Evolutionary conservation across 2,797 vertebrate genomes (phyloP).

Genomic region (Lithobates sylvaticus): DNA sequence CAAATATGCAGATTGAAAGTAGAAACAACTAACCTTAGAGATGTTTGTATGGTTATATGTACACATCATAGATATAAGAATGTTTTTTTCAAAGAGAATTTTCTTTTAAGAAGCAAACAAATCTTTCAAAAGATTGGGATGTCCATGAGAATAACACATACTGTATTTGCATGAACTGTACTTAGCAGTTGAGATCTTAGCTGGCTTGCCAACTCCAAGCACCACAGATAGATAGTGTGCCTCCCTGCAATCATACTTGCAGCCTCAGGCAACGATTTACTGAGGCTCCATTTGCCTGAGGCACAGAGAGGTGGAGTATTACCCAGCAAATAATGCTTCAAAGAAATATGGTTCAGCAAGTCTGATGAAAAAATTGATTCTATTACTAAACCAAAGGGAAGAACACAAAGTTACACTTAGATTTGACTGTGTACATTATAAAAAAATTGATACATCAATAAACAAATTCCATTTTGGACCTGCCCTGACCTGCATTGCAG

Average conservation of each 20-base stretch:
- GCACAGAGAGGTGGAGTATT: slow-evolving; percentile 25
- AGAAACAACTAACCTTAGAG: background rate
- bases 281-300: slow-evolving; percentile 38
- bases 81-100: background rate
- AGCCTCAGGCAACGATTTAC: slow-evolving; percentile 48
- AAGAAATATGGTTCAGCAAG: background rate
- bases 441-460: background rate
- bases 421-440: background rate
- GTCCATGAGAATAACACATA: slow-evolving; percentile 23
- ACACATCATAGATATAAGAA: background rate
- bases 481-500: too few species aligned
- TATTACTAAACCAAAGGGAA: background rate
- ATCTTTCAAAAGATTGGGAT: slow-evolving; percentile 10
- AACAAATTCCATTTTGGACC: background rate
- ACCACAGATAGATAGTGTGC: slow-evolving; percentile 17
- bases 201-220: slow-evolving; percentile 33
- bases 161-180: slow-evolving; percentile 35
- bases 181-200: slow-evolving; percentile 39
- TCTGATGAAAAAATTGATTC: slow-evolving; percentile 25
- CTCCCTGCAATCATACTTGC: slow-evolving; percentile 8
- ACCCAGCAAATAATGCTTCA: slow-evolving; percentile 11
- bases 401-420: background rate
- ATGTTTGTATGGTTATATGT: background rate
- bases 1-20: background rate
- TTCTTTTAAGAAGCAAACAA: slow-evolving; percentile 23